Percentiles rank a stretch among this genome's conserved stretches.
Conservation (phyloP, 1,140 invertebrate species). For the Drosophila equinoxialis region DNA sequence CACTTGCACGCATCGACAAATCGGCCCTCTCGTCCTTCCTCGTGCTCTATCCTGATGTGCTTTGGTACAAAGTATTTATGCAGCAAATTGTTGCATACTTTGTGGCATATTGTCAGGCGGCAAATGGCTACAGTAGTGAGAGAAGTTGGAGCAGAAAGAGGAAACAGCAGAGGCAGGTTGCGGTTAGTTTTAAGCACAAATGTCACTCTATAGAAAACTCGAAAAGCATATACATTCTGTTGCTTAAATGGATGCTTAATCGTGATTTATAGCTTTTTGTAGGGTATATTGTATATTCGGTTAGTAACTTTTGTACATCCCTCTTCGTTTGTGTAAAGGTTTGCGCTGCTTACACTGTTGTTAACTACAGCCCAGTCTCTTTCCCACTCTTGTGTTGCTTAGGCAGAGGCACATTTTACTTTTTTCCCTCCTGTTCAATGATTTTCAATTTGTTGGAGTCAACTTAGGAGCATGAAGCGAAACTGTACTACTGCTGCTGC, state of each 20-base stretch:
- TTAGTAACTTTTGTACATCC: neutral
- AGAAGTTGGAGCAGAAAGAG: neutral
- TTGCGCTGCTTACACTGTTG: constrained; percentile 12
- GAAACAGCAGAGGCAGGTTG: neutral
- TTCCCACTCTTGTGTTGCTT: neutral
- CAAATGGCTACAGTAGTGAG: constrained; percentile 21
- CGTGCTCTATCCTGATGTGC: neutral
- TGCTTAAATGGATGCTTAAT: too few relatives aligned
- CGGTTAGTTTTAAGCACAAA: neutral
- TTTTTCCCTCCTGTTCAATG: constrained; percentile 55
- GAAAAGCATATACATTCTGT: too few relatives aligned
- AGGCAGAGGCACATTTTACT: neutral
- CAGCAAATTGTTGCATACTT: constrained; percentile 79
- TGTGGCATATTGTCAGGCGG: constrained; percentile 71
- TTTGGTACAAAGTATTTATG: constrained; percentile 70
- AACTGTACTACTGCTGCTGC: constrained; percentile 47
- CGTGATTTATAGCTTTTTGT: too few relatives aligned
- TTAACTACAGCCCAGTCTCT: too few relatives aligned
- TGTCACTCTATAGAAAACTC: neutral
- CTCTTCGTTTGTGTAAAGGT: neutral
- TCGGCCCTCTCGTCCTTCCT: too few relatives aligned
- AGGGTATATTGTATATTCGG: too few relatives aligned
- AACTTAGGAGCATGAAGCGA: constrained; percentile 50
- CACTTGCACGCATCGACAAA: too few relatives aligned
- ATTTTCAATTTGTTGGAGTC: constrained; percentile 78